Conservation (phyloP, 2,888 invertebrate genomes). For the Acrobasis consociella region DNA sequence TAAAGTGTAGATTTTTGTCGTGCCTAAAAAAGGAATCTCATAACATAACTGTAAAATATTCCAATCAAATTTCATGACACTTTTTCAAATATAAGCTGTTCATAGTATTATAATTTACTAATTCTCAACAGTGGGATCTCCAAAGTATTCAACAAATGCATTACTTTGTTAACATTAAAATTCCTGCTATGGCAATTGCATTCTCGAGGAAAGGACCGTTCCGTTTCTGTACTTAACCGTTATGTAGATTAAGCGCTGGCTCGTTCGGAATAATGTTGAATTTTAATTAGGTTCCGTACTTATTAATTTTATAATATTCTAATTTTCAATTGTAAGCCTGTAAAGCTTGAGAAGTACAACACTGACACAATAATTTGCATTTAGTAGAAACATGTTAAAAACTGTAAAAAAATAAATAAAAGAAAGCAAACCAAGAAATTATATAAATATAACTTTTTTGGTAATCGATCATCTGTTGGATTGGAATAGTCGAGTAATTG, state of each 20-base stretch:
- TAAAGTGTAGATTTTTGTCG: no score
- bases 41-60: no score
- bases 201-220: conserved; percentile 30
- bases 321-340: not conserved
- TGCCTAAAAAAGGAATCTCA: no score
- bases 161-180: conserved; percentile 34
- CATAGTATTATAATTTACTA: not conserved
- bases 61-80: no score
- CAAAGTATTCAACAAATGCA: conserved; percentile 26
- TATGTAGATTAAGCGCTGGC: conserved; percentile 61
- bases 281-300: conserved; percentile 27
- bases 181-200: conserved; percentile 44
- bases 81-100: not conserved
- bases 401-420: no score
- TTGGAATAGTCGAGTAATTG: no score
- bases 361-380: no score
- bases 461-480: no score
- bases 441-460: no score
- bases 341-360: not conserved
- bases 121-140: not conserved
- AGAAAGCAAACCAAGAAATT: no score
- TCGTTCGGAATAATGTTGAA: conserved; percentile 42
- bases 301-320: not conserved
- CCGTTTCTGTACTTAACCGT: conserved; percentile 37
- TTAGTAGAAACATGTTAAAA: no score